A percentile compares a stretch with the other conserved stretches of the same genome.
phyloP scores from a whole-genome alignment of 2,113 vertebrate genomes.

The Podarcis muralis region DNA sequence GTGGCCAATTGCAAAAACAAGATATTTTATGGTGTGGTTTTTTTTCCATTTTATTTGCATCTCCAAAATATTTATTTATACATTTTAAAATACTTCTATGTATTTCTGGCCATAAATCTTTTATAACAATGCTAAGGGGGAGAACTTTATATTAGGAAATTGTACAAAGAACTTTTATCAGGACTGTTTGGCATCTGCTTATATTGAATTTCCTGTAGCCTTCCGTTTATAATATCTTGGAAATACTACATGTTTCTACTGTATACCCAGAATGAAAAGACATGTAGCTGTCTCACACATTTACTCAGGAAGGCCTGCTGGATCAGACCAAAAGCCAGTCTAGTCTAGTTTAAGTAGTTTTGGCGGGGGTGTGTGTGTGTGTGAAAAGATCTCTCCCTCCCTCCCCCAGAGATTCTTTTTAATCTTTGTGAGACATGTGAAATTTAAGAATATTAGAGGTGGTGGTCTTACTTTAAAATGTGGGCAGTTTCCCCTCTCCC shows the following conservation, averaged over 20 bases:
- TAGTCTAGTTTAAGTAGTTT: background rate
- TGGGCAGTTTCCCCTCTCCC: too few species aligned
- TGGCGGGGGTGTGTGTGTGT: too few species aligned
- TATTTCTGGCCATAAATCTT: background rate
- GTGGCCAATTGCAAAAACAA: constrained; percentile 49
- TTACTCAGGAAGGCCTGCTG: background rate
- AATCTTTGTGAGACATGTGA: too few species aligned
- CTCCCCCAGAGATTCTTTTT: too few species aligned
- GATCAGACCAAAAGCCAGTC: background rate
- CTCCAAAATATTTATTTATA: background rate
- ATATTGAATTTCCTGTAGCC: background rate
- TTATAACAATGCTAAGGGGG: background rate
- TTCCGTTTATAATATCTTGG: background rate
- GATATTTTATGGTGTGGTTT: background rate
- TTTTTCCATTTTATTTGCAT: background rate
- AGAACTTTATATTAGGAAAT: background rate
- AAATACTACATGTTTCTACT: background rate
- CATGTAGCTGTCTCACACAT: background rate
- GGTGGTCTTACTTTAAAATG: too few species aligned
- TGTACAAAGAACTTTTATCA: background rate
- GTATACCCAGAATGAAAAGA: background rate
- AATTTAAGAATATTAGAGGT: too few species aligned
- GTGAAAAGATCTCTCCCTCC: too few species aligned
- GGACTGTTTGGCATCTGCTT: background rate
- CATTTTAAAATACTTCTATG: background rate